A percentile compares a stretch with the other conserved stretches of the same genome.
These are phyloP conservation scores for Pristionchus fissidentatus DNA, from an alignment of 2,888 invertebrate genomes.

Conservation along the genomic window DNA sequence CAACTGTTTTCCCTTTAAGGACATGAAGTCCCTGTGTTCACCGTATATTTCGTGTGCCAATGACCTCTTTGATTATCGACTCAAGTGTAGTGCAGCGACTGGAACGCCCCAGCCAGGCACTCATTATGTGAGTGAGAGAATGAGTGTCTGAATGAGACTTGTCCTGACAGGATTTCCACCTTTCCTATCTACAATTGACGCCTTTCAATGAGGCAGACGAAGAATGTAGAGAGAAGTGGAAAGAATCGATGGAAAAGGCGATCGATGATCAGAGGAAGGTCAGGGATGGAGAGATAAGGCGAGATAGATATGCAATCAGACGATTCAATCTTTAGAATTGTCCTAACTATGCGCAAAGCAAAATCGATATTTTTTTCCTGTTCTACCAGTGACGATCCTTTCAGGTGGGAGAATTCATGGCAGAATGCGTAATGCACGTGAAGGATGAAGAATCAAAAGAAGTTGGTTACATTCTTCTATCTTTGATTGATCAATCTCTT, in stretches of 20 bases:
- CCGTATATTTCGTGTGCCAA: slow-evolving; percentile 41
- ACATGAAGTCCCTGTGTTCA: neutral
- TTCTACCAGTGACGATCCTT: neutral
- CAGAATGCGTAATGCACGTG: neutral
- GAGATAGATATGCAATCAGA: no score
- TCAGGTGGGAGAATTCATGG: slow-evolving; percentile 30
- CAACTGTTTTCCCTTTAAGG: neutral
- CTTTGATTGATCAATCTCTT: neutral
- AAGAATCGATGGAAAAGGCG: neutral
- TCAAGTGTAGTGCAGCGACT: slow-evolving; percentile 27
- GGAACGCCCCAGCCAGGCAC: neutral
- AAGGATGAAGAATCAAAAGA: neutral
- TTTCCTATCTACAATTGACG: slow-evolving; percentile 15
- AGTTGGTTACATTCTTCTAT: neutral
- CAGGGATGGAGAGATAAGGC: neutral
- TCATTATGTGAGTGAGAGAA: slow-evolving; percentile 27
- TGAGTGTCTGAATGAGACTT: neutral
- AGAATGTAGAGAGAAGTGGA: neutral
- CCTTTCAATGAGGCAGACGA: slow-evolving; percentile 19
- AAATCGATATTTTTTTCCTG: neutral
- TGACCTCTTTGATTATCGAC: slow-evolving; percentile 29
- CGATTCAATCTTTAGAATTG: no score
- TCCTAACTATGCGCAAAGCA: no score
- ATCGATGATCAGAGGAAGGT: slow-evolving; percentile 31
- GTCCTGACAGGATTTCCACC: slow-evolving; percentile 27